Conservation (phyloP, 2,113 vertebrate species). For the Vombatus ursinus region DNA sequence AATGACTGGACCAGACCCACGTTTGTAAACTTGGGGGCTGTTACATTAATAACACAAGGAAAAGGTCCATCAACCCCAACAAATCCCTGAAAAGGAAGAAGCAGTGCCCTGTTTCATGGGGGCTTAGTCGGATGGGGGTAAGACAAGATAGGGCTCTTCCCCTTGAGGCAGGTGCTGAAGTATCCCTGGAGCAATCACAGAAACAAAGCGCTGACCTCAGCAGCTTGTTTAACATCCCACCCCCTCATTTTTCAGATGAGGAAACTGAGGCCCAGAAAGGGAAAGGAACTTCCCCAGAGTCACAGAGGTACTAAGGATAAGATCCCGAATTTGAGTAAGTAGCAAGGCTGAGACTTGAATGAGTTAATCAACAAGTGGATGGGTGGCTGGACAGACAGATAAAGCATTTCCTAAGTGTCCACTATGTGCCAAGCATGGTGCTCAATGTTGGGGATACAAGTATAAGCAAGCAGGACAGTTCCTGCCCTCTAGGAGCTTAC, state of each 20-base stretch:
- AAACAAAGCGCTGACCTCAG: not conserved
- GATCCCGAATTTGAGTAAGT: not conserved
- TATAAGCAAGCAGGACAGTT: not conserved
- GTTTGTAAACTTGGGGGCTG: constrained; percentile 53
- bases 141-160: constrained; percentile 16
- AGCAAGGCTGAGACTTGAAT: not conserved
- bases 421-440: not conserved
- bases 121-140: constrained; percentile 16
- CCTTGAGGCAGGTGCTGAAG: constrained; percentile 6
- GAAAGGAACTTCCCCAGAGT: not conserved
- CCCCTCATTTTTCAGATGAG: not conserved
- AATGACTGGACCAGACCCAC: constrained; percentile 66
- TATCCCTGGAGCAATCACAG: not conserved
- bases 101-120: constrained; percentile 7
- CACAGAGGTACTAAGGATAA: not conserved
- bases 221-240: not conserved
- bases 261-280: not conserved
- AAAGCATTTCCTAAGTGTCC: not conserved
- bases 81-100: constrained; percentile 13
- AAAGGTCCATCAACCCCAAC: not conserved
- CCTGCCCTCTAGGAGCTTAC: not conserved
- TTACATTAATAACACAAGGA: constrained; percentile 23
- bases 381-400: not conserved
- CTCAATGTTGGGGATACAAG: not conserved
- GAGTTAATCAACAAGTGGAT: not conserved